Evolutionary conservation across 2,113 vertebrate genomes (phyloP), one percentile per base, ranked within the genome.

Genomic region (Centropus unirufus): DNA sequence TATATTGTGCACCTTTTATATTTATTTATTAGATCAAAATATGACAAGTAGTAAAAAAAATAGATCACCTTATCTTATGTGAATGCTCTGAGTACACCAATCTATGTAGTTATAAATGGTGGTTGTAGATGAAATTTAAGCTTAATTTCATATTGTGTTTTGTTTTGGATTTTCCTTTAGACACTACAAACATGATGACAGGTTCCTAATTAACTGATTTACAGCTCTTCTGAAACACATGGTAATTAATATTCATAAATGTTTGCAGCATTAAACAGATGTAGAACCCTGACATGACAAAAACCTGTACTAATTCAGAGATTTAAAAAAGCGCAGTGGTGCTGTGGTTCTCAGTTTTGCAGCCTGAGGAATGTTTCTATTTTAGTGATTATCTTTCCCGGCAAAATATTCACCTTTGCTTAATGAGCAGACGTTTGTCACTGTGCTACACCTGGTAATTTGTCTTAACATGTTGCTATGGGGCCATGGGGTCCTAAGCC

Each of bases 191-290:
- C 91, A 95, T 83, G 87, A 94, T 96, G 95, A 95, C 95, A 97
- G 90, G 69, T 74, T 97, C 92, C 87, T 97, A 98, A 98, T 97
- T 97, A 98, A 94, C 95, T 95, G 84, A 97, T 97, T 95, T 97
- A 76, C 89, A 90, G 90, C 81, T 94, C 66, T 96, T 93, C 75
- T 95, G 81, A 92, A 97, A 96, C 87, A 98, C 98, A 97, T 92
- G 95, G 83, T 92, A 96, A 97, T 97, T 97, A 97, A 97, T 97
- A 97, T 96, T 97, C 96, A 97, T 96, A 93, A 96, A 92, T 91
- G 81, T 93, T 97, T 94, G 80, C 92, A 88, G 81, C 59, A 44
- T 79, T 90, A 87, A 97, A 93, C 96, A 97, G 89, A 85, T 86
- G 93, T 93, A 96, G 54, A 83, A 90, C 49, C 73, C 82, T 88